Evolutionary conservation across 2,113 vertebrate genomes (phyloP).

Genomic region (Aegypius monachus): DNA sequence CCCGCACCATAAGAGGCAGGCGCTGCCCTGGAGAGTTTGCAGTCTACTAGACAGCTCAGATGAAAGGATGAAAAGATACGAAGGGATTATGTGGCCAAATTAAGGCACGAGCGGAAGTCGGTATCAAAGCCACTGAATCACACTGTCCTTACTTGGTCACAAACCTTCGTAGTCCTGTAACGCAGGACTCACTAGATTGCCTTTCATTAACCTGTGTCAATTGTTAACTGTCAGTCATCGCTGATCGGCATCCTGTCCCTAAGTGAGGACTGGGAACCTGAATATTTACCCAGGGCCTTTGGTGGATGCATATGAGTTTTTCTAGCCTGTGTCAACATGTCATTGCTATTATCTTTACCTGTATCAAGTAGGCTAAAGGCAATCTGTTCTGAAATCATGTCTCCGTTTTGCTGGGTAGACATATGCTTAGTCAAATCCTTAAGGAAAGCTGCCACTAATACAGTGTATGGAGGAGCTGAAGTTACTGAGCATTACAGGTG

Average conservation of each 20-base stretch:
- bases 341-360: neutral
- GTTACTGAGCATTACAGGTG: neutral
- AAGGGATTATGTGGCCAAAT: neutral
- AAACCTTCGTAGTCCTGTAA: neutral
- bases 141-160: neutral
- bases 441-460: constrained; percentile 9
- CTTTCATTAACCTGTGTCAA: neutral
- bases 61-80: accelerated
- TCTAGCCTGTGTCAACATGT: neutral
- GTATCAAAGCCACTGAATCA: neutral
- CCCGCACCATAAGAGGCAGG: neutral
- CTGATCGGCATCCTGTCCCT: neutral
- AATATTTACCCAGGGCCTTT: neutral
- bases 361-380: neutral
- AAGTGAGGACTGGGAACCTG: neutral
- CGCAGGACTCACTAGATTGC: neutral
- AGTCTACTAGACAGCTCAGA: neutral
- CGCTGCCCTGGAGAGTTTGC: neutral
- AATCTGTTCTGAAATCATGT: neutral
- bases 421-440: constrained; percentile 21
- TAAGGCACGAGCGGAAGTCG: neutral
- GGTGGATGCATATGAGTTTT: neutral
- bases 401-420: neutral
- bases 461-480: neutral
- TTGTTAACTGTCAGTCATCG: neutral